Evolutionary conservation across 2,888 invertebrate species (phyloP), one percentile per base, ranked within the genome.

Genomic region (Pseudococcus viburni): DNA sequence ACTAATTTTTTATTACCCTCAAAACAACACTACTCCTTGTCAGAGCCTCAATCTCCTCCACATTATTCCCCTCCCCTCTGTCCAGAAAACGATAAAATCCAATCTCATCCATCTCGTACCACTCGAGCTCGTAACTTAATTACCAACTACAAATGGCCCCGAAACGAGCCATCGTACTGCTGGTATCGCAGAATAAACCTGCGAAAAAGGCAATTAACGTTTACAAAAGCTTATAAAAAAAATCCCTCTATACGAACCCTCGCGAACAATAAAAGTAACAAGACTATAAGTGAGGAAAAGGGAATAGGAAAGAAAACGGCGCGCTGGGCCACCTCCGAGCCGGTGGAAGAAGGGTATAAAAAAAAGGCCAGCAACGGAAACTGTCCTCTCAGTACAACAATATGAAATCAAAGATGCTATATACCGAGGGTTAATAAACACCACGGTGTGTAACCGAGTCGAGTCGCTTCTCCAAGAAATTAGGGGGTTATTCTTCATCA

Each of bases 401-500:
- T 59, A 19, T 59, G 19, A 59, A 59, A 59, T 59, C 59, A 59
- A 59, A 59, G 19, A 59, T 59, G 19, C 8, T 59, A 59, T 19
- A 19, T 59, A 59, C 59, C 19, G 19, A 59, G 59, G 59, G 59
- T 59, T 59, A 59, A 59, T 59, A 59, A 59, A 59, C 59, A 59
- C 19, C 59, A 59, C 59, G 59, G 59, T 59, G 26, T 33, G 26
- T 33, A 33, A 33, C 26, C 26, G 26, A 59, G 19, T 19, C n/a
- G 19, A 59, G 59, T 59, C n/a, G 59, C 7, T 59, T 59, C 59
- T 59, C 9, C 59, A 59, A 59, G 59, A 59, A 59, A 59, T 59
- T 59, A 59, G 59, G 59, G 59, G n/a, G 59, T 59, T 59, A 59
- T 59, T 59, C 59, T 59, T 59, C 59, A 59, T 59, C 59, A 59